A percentile compares a stretch with the other conserved stretches of the same genome.
Conservation (phyloP, 2,797 vertebrate genomes). For the Malacoctenus gilli region DNA sequence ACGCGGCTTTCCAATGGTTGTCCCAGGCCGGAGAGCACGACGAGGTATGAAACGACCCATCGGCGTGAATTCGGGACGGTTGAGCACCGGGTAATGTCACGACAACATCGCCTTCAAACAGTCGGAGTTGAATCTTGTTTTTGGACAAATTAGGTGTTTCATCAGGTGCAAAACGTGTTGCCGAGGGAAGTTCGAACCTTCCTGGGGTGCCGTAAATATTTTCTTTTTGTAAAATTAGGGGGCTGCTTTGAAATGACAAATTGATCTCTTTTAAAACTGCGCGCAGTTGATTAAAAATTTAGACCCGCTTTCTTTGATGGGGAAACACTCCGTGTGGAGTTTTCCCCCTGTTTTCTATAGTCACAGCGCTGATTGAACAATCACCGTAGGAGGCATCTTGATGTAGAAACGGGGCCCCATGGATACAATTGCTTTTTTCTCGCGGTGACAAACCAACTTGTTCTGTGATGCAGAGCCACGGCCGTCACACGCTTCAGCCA, state of each 20-base stretch:
- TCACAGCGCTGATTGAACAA: slow-evolving; percentile 31
- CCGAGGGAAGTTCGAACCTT: no score
- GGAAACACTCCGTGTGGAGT: neutral
- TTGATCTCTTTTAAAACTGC: slow-evolving; percentile 15
- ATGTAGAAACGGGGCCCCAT: slow-evolving; percentile 27
- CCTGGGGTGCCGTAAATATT: no score
- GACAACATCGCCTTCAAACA: no score
- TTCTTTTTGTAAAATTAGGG: slow-evolving; percentile 6
- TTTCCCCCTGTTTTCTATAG: neutral
- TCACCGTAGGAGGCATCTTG: slow-evolving; percentile 30
- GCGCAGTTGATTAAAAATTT: slow-evolving; percentile 22
- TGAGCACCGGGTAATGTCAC: slow-evolving; percentile 3
- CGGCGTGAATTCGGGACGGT: slow-evolving; percentile 12
- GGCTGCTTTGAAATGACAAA: slow-evolving; percentile 28
- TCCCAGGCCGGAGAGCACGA: slow-evolving; percentile 33
- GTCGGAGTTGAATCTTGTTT: no score
- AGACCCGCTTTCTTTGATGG: slow-evolving; percentile 1
- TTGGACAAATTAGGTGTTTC: no score
- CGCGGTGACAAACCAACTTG: slow-evolving; percentile 24
- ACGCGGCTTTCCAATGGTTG: slow-evolving; percentile 18
- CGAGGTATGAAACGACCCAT: slow-evolving; percentile 16
- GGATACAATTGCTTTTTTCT: slow-evolving; percentile 39
- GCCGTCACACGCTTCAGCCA: slow-evolving; percentile 15
- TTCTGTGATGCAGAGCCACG: slow-evolving; percentile 18
- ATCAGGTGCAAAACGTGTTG: no score